phyloP scores from a whole-genome alignment of 2,797 vertebrate genomes.

The Squalus acanthias region DNA sequence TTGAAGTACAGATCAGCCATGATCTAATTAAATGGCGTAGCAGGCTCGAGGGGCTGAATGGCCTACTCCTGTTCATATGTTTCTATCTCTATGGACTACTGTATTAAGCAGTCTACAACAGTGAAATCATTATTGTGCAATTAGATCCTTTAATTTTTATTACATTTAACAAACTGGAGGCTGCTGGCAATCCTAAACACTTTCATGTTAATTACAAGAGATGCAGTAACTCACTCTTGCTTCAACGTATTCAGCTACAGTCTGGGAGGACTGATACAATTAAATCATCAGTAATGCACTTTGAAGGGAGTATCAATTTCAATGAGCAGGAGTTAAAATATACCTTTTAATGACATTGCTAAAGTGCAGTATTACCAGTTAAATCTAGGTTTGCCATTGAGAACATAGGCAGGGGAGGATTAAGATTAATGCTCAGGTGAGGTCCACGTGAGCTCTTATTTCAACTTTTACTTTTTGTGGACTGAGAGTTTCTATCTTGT shows the following conservation, averaged over 20 bases:
- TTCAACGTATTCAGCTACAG: background rate
- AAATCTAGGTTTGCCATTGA: background rate
- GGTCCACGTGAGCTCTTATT: background rate
- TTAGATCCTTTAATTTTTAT: conserved; percentile 14
- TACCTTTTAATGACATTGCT: background rate
- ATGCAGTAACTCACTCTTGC: conserved; percentile 15
- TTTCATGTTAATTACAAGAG: background rate
- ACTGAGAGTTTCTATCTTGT: background rate
- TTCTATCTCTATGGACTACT: background rate
- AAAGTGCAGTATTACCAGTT: background rate
- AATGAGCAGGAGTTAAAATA: background rate
- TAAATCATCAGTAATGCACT: conserved; percentile 1
- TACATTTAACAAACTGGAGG: background rate
- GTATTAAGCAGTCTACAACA: background rate
- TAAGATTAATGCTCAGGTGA: background rate
- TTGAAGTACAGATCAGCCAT: background rate
- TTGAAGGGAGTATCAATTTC: background rate
- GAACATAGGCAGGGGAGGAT: background rate
- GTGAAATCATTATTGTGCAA: background rate
- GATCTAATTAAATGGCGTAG: background rate
- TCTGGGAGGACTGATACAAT: background rate
- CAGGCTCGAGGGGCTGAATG: background rate
- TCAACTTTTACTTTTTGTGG: background rate
- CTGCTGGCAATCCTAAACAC: background rate
- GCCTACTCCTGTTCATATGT: background rate